phyloP scores from a whole-genome alignment of 2,888 invertebrate genomes.

The Drosophila niveifrons region DNA sequence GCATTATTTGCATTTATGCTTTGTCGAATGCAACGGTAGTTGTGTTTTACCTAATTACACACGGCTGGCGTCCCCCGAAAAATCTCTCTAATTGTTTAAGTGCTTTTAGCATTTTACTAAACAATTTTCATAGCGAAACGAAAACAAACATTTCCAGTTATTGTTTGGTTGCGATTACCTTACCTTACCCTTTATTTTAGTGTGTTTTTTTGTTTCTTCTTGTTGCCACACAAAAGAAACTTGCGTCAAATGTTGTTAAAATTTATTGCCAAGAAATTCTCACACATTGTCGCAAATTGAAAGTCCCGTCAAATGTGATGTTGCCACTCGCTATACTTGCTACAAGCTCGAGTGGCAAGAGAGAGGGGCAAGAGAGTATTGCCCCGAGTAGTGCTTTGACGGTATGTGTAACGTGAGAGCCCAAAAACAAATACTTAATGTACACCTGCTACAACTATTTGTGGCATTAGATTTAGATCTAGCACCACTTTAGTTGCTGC shows the following conservation, averaged over 20 bases:
- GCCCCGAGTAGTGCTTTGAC: slow-evolving; percentile 18
- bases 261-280: slow-evolving; percentile 78
- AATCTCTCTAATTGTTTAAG: slow-evolving; percentile 76
- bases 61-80: slow-evolving; percentile 34
- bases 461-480: slow-evolving; percentile 50
- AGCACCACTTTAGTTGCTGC: slow-evolving; percentile 16
- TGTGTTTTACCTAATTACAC: slow-evolving; percentile 77
- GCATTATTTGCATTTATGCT: slow-evolving; percentile 69
- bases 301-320: slow-evolving; percentile 41
- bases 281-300: slow-evolving; percentile 78
- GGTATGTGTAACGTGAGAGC: slow-evolving; percentile 72
- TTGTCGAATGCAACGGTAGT: slow-evolving; percentile 66
- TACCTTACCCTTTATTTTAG: background rate
- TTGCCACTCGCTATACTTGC: slow-evolving; percentile 23
- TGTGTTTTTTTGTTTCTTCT: slow-evolving; percentile 4
- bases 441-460: slow-evolving; percentile 49
- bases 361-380: slow-evolving; percentile 5
- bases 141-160: slow-evolving; percentile 49
- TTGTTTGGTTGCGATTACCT: slow-evolving; percentile 40
- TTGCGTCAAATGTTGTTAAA: slow-evolving; percentile 63
- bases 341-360: background rate
- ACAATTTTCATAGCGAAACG: slow-evolving; percentile 63
- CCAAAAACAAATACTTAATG: slow-evolving; percentile 34
- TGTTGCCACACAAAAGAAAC: slow-evolving; percentile 36
- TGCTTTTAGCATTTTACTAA: slow-evolving; percentile 77